Conservation (phyloP, 1,140 invertebrate genomes). For the Belonocnema kinseyi region DNA sequence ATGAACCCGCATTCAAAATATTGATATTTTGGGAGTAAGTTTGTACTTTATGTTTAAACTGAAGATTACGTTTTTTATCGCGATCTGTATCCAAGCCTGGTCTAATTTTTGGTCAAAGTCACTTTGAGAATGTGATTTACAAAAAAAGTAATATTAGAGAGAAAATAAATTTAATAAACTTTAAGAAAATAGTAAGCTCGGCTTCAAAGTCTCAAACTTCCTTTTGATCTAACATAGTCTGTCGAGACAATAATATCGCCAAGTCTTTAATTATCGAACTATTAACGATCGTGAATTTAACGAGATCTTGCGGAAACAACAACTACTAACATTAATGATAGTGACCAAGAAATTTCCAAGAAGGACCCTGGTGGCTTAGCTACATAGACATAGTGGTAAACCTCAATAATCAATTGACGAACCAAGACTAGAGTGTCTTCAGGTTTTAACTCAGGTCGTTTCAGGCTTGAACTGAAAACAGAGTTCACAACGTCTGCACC, state of each 20-base stretch:
- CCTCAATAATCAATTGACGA: neutral
- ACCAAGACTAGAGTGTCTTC: neutral
- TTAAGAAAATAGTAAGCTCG: too few relatives aligned
- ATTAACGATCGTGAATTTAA: neutral
- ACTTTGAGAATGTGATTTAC: too few relatives aligned
- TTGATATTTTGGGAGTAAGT: too few relatives aligned
- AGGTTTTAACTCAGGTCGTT: neutral
- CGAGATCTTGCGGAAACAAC: neutral
- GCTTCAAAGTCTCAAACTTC: too few relatives aligned
- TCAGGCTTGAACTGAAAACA: neutral
- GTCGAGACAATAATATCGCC: neutral
- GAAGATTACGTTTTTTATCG: too few relatives aligned
- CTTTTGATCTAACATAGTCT: neutral
- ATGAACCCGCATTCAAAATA: too few relatives aligned
- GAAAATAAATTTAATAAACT: too few relatives aligned
- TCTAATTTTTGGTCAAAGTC: too few relatives aligned
- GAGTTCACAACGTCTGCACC: neutral
- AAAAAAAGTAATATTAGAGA: too few relatives aligned
- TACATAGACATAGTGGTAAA: slow-evolving; percentile 10
- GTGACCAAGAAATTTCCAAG: neutral
- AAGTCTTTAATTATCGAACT: slow-evolving; percentile 8
- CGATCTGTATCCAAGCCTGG: too few relatives aligned
- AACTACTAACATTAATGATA: neutral
- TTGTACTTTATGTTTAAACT: too few relatives aligned
- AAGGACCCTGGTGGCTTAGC: neutral